Conservation (phyloP, 2,888 invertebrate genomes). For the Pandemis corylana region DNA sequence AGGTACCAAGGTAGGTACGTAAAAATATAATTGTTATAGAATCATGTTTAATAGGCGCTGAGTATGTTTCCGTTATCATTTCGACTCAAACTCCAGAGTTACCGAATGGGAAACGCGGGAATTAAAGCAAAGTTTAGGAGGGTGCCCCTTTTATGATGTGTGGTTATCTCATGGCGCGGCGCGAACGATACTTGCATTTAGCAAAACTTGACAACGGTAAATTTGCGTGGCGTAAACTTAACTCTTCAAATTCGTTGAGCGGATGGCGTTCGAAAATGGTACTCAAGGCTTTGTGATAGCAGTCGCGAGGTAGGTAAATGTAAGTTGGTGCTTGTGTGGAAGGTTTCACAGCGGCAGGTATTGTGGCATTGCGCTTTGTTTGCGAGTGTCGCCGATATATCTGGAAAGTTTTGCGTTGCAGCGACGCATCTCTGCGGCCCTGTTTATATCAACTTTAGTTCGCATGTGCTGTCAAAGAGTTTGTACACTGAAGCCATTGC, state of each 20-base stretch:
- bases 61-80: slow-evolving; percentile 29
- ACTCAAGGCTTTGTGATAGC: slow-evolving; percentile 49
- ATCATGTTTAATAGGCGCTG: background rate
- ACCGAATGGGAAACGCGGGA: slow-evolving; percentile 68
- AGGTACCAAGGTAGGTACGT: too few species aligned
- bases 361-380: slow-evolving; percentile 78
- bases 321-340: slow-evolving; percentile 56
- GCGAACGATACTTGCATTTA: slow-evolving; percentile 54
- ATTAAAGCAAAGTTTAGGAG: slow-evolving; percentile 77
- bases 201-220: slow-evolving; percentile 56
- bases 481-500: slow-evolving; percentile 25
- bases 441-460: slow-evolving; percentile 55
- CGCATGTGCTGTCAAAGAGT: slow-evolving; percentile 43
- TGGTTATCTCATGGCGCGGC: slow-evolving; percentile 75
- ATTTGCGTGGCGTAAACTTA: slow-evolving; percentile 55
- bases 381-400: slow-evolving; percentile 80
- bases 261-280: slow-evolving; percentile 57
- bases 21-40: background rate
- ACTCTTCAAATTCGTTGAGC: slow-evolving; percentile 44
- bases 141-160: slow-evolving; percentile 78
- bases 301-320: slow-evolving; percentile 46
- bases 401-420: slow-evolving; percentile 75
- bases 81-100: slow-evolving; percentile 28
- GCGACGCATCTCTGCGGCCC: slow-evolving; percentile 61
- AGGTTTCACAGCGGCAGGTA: slow-evolving; percentile 65